These are phyloP conservation scores for Amphiprion clarkii DNA, from an alignment of 2,797 vertebrate genomes.

Conservation along the genomic window DNA sequence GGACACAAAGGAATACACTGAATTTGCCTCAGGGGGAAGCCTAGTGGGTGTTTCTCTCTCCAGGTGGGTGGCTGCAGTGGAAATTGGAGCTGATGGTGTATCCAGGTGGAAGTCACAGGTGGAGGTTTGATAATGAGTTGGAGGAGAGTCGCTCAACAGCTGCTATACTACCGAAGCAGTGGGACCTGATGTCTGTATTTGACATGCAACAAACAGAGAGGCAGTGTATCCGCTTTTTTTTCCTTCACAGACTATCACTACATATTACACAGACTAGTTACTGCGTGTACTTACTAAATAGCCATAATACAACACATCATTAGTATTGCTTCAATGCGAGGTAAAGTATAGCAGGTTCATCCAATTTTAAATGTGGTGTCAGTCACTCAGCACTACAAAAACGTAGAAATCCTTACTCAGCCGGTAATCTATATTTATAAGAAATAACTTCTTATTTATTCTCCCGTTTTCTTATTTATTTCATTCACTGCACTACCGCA, in stretches of 20 bases:
- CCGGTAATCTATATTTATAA: neutral
- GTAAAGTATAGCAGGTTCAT: neutral
- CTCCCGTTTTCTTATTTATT: no score
- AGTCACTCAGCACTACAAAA: neutral
- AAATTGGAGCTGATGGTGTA: conserved; percentile 70
- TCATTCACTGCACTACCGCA: no score
- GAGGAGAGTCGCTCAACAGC: conserved; percentile 71
- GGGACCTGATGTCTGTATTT: conserved; percentile 68
- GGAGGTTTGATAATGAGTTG: conserved; percentile 82
- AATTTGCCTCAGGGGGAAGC: conserved; percentile 55
- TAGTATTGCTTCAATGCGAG: neutral
- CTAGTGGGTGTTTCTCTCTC: conserved; percentile 60
- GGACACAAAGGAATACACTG: conserved; percentile 35
- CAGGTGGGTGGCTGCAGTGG: conserved; percentile 69
- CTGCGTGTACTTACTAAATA: conserved; percentile 5
- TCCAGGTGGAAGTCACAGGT: conserved; percentile 82
- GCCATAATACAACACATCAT: neutral
- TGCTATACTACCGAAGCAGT: conserved; percentile 65
- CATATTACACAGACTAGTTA: neutral
- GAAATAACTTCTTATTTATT: no score
- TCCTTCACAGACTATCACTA: neutral
- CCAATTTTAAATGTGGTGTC: neutral
- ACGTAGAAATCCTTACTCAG: no score
- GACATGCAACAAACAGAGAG: conserved; percentile 51
- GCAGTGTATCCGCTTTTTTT: neutral